Evolutionary conservation across 2,888 invertebrate species (phyloP).

Genomic region (Drosophila infuscata): DNA sequence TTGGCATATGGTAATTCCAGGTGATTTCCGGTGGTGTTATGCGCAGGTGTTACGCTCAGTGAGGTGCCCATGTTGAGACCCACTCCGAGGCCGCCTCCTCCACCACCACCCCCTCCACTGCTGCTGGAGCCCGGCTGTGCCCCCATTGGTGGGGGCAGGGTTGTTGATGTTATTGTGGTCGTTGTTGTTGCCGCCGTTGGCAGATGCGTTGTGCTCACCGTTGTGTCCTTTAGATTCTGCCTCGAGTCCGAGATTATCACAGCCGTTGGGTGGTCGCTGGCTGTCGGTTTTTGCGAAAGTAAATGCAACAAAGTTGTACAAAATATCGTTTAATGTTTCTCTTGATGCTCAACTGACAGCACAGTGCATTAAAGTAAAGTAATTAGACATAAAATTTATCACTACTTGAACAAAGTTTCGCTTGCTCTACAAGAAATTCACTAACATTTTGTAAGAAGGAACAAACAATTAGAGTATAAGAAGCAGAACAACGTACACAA

Average conservation of each 20-base stretch:
- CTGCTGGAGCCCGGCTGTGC: conserved; percentile 38
- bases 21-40: conserved; percentile 89
- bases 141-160: conserved; percentile 68
- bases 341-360: conserved; percentile 17
- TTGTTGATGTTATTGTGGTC: conserved; percentile 74
- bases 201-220: conserved; percentile 85
- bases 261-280: conserved; percentile 84
- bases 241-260: conserved; percentile 85
- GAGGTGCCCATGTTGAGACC: conserved; percentile 68
- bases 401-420: conserved; percentile 57
- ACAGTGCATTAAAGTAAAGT: conserved; percentile 40
- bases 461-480: conserved; percentile 50
- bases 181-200: conserved; percentile 81
- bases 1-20: conserved; percentile 91
- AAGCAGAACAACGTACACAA: conserved; percentile 21
- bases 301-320: conserved; percentile 19
- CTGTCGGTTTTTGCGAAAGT: conserved; percentile 52
- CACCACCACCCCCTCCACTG: conserved; percentile 13
- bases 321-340: conserved; percentile 14
- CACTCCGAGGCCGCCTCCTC: conserved; percentile 50
- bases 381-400: conserved; percentile 45
- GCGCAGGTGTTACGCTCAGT: conserved; percentile 69
- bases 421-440: conserved; percentile 56
- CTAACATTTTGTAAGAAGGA: conserved; percentile 58
- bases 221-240: conserved; percentile 85